Base-by-base conservation (phyloP, 2,113 vertebrate species). In the Manacus vitellinus region DNA sequence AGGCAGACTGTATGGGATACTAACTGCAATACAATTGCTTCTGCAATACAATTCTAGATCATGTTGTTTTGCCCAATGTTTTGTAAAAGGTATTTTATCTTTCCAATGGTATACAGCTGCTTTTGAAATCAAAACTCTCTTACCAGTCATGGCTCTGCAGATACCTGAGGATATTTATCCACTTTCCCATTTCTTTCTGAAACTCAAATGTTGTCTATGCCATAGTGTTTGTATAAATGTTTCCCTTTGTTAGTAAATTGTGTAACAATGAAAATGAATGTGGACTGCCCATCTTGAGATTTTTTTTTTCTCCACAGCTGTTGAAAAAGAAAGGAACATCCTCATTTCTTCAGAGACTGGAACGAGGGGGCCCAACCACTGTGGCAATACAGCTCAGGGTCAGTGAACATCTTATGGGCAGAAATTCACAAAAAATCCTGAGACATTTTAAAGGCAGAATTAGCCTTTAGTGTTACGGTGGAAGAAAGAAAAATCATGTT, bases 271-370 rank as follows among this genome's bases (percentile, higher is more conserved):
- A 41, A 37, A 90, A 51, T 58, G 33, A 56, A 85, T 4, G 14
- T 62, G 59, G 61, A 24, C 14, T 85, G 33, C 30, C 15, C 35
- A 51, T 70, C 22, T 54, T 79, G 74, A 91, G 25, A 27, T 73
- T 54, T 94, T 95, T 94, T 86, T 25, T 93, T n/a, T 18, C 37
- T 23, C 74, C 30, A 37, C 97, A 99, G 99, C 96, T 99, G 58
- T 88, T 99, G 79, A 99, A 99, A 97, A 99, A 99, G 98, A 99
- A 99, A 97, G 99, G 99, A 92, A 98, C 98, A 6, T 97, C 98
- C n/a, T 98, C 98, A 72, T 99, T 99, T 96, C 97, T 99, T 61
- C 99, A 99, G 89, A 97, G 97, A 74, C 94, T 99, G 41, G 98
- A 99, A 82, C 97, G 98, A 16, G 98, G 98, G n/a, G 98, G 98